phyloP scores from a whole-genome alignment of 1,140 invertebrate species.

The Atta cephalotes region DNA sequence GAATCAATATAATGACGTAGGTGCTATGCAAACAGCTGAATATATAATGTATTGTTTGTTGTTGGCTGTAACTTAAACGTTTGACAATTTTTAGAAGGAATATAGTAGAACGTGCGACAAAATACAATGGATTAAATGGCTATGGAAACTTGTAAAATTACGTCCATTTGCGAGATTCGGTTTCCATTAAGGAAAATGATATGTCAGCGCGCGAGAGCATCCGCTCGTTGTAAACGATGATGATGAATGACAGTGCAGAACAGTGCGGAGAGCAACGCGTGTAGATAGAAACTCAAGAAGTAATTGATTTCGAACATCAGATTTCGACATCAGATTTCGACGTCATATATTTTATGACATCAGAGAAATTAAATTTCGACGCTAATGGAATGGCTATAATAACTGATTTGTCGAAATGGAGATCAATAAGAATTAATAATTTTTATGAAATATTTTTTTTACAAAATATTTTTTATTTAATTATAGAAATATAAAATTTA shows the following conservation, averaged over 20 bases:
- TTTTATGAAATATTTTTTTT: too few relatives aligned
- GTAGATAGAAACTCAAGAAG: background rate
- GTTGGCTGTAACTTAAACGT: background rate
- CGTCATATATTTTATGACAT: background rate
- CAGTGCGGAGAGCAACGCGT: background rate
- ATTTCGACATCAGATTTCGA: background rate
- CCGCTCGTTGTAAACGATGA: background rate
- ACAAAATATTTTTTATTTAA: too few relatives aligned
- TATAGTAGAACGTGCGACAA: background rate
- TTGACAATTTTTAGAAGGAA: background rate
- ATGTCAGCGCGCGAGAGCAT: background rate
- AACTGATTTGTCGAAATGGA: background rate
- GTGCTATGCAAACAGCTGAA: constrained; percentile 35
- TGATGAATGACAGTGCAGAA: constrained; percentile 1
- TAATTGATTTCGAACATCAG: background rate
- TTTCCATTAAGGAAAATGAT: constrained; percentile 34
- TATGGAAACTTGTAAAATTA: background rate
- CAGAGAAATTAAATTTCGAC: background rate
- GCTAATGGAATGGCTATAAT: too few relatives aligned
- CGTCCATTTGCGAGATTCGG: constrained; percentile 27
- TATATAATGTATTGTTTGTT: constrained; percentile 32
- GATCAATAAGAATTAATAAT: background rate
- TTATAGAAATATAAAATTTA: background rate
- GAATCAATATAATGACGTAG: constrained; percentile 23
- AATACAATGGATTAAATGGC: background rate